Conservation (phyloP, 2,888 invertebrate species). For the Altica lythri region DNA sequence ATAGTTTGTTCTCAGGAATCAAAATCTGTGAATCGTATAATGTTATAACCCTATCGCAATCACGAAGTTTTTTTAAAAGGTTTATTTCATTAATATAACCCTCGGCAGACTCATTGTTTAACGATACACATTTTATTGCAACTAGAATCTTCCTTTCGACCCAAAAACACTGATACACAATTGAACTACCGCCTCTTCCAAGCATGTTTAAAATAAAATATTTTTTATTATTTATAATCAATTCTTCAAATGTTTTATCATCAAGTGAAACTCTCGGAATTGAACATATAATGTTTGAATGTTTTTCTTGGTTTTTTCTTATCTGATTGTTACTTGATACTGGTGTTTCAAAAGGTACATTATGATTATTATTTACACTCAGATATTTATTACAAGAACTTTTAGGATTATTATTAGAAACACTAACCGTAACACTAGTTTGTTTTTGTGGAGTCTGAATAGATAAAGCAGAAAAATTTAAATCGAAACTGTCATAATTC, state of each 20-base stretch:
- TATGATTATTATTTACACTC: not conserved
- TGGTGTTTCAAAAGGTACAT: slow-evolving; percentile 34
- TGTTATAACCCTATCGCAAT: slow-evolving; percentile 79
- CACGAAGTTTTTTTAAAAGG: slow-evolving; percentile 78
- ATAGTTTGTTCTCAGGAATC: slow-evolving; percentile 67
- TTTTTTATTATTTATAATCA: slow-evolving; percentile 71
- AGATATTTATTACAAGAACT: not conserved
- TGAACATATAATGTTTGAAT: slow-evolving; percentile 22
- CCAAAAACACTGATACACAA: slow-evolving; percentile 77
- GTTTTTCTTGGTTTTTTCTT: slow-evolving; percentile 26
- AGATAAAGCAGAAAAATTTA: slow-evolving; percentile 35
- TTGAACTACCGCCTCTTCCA: slow-evolving; percentile 90
- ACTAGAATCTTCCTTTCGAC: slow-evolving; percentile 62
- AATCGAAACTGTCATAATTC: slow-evolving; percentile 40
- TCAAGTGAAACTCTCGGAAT: slow-evolving; percentile 9
- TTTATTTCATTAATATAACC: slow-evolving; percentile 90
- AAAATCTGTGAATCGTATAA: slow-evolving; percentile 82
- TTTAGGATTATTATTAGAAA: slow-evolving; percentile 11
- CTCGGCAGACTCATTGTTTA: slow-evolving; percentile 74
- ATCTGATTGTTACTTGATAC: slow-evolving; percentile 32
- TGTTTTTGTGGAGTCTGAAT: slow-evolving; percentile 32
- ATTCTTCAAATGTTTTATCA: slow-evolving; percentile 54
- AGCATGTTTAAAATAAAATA: slow-evolving; percentile 77
- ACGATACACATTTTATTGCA: slow-evolving; percentile 84
- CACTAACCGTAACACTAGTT: no score